Evolutionary conservation across 2,888 invertebrate genomes (phyloP).

Genomic region (Celastrina argiolus): DNA sequence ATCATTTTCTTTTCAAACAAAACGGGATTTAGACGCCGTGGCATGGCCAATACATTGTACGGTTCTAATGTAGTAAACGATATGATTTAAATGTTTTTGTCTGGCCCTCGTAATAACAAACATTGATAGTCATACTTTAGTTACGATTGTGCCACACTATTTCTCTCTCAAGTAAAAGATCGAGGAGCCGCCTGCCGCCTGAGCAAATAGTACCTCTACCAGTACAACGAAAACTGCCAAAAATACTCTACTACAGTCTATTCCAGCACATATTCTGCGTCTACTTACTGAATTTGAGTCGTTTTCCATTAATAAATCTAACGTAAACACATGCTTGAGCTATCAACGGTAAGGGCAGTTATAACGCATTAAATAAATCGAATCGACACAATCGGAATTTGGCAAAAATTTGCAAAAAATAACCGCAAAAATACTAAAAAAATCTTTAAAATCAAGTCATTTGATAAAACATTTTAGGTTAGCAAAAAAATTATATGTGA

Average conservation of each 20-base stretch:
- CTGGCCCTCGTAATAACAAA: too few species aligned
- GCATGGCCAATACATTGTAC: too few species aligned
- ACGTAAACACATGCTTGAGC: conserved; percentile 68
- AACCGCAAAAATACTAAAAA: conserved; percentile 67
- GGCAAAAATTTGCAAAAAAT: conserved; percentile 68
- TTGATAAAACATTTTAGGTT: conserved; percentile 78
- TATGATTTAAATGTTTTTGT: too few species aligned
- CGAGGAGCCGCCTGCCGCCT: too few species aligned
- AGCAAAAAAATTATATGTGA: conserved; percentile 74
- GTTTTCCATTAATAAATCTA: conserved; percentile 70
- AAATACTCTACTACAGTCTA: not conserved
- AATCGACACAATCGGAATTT: conserved; percentile 73
- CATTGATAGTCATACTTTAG: too few species aligned
- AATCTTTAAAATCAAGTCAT: conserved; percentile 71
- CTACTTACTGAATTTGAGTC: conserved; percentile 75
- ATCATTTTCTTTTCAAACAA: too few species aligned
- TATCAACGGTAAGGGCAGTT: conserved; percentile 55
- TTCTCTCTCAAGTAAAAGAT: too few species aligned
- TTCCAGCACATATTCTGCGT: not conserved
- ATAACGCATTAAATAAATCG: conserved; percentile 50
- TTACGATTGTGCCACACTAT: too few species aligned
- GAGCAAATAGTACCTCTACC: too few species aligned
- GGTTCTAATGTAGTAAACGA: too few species aligned
- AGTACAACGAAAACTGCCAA: too few species aligned
- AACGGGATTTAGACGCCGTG: too few species aligned